Conservation (phyloP, 2,888 invertebrate species). For the Diarsia rubi region DNA sequence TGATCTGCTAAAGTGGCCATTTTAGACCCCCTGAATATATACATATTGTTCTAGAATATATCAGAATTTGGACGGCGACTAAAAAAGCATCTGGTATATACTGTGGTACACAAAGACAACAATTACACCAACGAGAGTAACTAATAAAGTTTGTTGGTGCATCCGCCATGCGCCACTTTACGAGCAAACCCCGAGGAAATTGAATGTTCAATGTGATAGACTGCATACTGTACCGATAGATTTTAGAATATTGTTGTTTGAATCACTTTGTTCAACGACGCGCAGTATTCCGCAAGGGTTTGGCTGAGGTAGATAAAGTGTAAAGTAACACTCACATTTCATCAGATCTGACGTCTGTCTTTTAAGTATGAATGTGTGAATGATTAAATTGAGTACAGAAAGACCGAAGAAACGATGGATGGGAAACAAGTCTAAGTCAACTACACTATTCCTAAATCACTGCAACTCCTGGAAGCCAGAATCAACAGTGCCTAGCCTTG, state of each 20-base stretch:
- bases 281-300: not conserved
- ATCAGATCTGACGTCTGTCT: too few relatives aligned
- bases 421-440: too few relatives aligned
- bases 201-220: constrained; percentile 81
- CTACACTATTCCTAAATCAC: too few relatives aligned
- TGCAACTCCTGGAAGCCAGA: too few relatives aligned
- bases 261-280: constrained; percentile 6
- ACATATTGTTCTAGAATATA: too few relatives aligned
- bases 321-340: not conserved
- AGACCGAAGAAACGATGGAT: not conserved
- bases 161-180: constrained; percentile 74
- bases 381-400: too few relatives aligned
- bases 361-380: not conserved
- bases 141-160: constrained; percentile 78
- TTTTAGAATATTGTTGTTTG: constrained; percentile 12
- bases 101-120: constrained; percentile 53
- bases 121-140: constrained; percentile 73
- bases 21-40: too few relatives aligned
- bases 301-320: too few relatives aligned
- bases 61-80: too few relatives aligned
- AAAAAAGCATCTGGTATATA: too few relatives aligned
- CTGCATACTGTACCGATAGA: constrained; percentile 73
- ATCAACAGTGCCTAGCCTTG: too few relatives aligned
- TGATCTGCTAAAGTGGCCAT: too few relatives aligned
- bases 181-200: constrained; percentile 77